Percentiles rank a stretch among this genome's conserved stretches.
Conservation (phyloP, 2,113 vertebrate species). For the Centropus unirufus region DNA sequence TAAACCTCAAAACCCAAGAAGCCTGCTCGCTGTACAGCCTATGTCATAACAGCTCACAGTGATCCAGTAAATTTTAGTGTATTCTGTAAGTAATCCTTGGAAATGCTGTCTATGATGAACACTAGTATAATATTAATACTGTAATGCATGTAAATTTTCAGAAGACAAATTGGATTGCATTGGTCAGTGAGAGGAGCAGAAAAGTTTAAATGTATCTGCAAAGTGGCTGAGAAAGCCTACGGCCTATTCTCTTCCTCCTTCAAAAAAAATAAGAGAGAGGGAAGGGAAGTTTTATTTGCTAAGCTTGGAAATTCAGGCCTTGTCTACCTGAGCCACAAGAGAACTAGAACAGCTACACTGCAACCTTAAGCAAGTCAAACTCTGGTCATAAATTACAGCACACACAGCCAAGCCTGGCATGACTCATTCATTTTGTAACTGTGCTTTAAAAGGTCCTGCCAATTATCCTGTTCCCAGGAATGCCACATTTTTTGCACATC, state of each 20-base stretch:
- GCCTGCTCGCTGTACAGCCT: background rate
- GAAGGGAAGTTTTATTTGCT: background rate
- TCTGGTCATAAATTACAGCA: background rate
- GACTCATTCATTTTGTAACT: background rate
- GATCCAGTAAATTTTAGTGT: background rate
- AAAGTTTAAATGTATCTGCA: background rate
- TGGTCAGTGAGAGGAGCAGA: background rate
- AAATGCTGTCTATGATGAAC: background rate
- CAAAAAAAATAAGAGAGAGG: background rate
- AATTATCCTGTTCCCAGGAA: background rate
- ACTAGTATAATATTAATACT: background rate
- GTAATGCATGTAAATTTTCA: background rate
- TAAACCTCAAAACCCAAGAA: background rate
- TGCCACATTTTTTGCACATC: background rate
- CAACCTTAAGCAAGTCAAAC: slow-evolving; percentile 1
- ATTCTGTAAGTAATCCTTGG: background rate
- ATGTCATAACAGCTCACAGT: background rate
- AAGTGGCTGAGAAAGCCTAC: background rate
- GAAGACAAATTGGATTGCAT: background rate
- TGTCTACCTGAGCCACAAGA: background rate
- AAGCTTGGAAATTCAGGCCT: background rate
- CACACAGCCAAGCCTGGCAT: background rate
- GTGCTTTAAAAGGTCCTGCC: background rate
- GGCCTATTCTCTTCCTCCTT: background rate
- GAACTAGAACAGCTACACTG: background rate